Conservation (phyloP, 2,797 vertebrate species). For the Varecia variegata region DNA sequence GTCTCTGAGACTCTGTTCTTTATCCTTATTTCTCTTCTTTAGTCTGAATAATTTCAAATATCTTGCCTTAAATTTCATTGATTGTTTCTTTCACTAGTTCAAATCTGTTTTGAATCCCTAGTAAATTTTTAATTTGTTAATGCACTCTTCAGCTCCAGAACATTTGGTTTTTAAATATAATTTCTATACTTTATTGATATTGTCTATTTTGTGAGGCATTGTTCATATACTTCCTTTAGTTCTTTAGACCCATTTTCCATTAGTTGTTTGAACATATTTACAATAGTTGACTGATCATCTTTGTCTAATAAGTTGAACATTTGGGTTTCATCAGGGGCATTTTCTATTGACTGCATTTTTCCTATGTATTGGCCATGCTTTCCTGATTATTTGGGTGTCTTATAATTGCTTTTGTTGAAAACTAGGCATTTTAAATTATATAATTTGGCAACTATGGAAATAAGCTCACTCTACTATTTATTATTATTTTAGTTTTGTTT, state of each 20-base stretch:
- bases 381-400: neutral
- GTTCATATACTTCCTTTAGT: conserved; percentile 3
- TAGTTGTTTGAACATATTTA: conserved; percentile 9
- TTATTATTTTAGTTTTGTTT: neutral
- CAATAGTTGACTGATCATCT: neutral
- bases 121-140: neutral
- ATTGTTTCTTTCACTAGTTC: neutral
- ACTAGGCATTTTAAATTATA: neutral
- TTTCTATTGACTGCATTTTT: neutral
- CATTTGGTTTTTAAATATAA: neutral
- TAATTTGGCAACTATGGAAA: conserved; percentile 3
- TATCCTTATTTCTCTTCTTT: neutral
- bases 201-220: neutral
- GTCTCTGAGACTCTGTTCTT: neutral
- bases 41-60: neutral
- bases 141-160: neutral
- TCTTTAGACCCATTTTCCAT: neutral
- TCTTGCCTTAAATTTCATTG: neutral
- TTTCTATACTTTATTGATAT: neutral
- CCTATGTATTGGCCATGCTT: neutral
- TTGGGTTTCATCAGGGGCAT: neutral
- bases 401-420: conserved; percentile 15
- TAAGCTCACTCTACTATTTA: neutral
- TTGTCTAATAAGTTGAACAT: neutral
- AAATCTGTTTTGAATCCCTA: neutral